Base-by-base conservation (phyloP, 2,113 vertebrate genomes). In the Aythya baeri region DNA sequence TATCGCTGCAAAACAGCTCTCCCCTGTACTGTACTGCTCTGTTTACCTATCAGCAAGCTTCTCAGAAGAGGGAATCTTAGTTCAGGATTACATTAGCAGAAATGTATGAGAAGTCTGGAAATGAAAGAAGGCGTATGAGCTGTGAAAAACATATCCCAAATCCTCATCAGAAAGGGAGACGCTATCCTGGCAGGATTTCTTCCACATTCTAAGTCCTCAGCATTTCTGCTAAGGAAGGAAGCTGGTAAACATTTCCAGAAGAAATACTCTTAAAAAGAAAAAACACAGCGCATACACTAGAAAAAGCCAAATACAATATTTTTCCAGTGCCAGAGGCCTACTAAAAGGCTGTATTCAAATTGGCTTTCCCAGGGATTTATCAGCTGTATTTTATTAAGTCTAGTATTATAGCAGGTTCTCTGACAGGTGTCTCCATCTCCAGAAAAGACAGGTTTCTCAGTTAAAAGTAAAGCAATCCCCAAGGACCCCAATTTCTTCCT, bases 141-240 rank as follows among this genome's bases (percentile, higher is more conserved):
- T 96, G 94, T 36, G 66, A 96, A 70, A 38, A 78, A 95, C 83
- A 78, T 78, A 93, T 49, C 17, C 86, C 93, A 95, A 89, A 79
- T 29, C 43, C 76, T 81, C 66, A 31, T 61, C 8, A 34, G 41
- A 15, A 46, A 49, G 49, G 43, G 61, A 63, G 36, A 87, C 20
- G 46, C n/a, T 58, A 31, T 83, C 29, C 91, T 91, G 73, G 80
- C 72, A 78, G 77, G 82, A 62, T 82, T 93, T 82, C 62, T 89
- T 87, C 57, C 77, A 76, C 32, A 38, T 77, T 89, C 6, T 55
- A 71, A 86, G 44, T 44, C 67, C 50, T 93, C 82, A 86, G 41
- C 26, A 6, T 87, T 93, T 95, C 74, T 88, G 18, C 55, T 83
- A 57, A 3, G 20, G 49, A 93, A 91, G 68, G 68, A 86, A 94